Evolutionary conservation across 2,888 invertebrate species (phyloP).

Genomic region (Microctonus aethiopoides): DNA sequence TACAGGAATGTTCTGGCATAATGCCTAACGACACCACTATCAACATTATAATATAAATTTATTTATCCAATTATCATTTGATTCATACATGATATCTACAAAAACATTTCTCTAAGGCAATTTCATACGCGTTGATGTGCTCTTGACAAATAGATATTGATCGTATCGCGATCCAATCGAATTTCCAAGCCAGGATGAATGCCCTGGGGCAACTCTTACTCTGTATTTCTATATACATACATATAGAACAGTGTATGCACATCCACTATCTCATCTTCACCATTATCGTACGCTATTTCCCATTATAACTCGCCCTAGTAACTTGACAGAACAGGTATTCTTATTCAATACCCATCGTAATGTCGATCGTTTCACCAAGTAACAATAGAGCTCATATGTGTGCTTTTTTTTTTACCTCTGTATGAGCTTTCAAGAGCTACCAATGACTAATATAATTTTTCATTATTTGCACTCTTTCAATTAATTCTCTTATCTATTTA

Average conservation of each 20-base stretch:
- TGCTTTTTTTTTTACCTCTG: background rate
- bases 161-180: slow-evolving; percentile 18
- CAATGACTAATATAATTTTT: background rate
- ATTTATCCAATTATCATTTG: background rate
- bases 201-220: slow-evolving; percentile 17
- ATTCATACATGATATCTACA: background rate
- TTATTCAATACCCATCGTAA: background rate
- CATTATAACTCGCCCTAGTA: slow-evolving; percentile 6
- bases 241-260: background rate
- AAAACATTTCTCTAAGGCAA: background rate
- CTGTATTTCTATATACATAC: background rate
- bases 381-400: slow-evolving; percentile 6
- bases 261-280: background rate
- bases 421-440: background rate
- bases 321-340: background rate
- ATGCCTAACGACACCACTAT: background rate
- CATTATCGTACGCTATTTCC: slow-evolving; percentile 5
- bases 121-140: slow-evolving; percentile 1
- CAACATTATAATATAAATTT: background rate
- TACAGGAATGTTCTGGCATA: background rate
- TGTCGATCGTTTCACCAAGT: background rate
- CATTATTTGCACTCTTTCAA: background rate
- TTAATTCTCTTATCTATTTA: background rate
- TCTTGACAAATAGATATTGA: slow-evolving; percentile 15
- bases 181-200: slow-evolving; percentile 25